Percentiles rank a stretch among this genome's conserved stretches.
phyloP scores from a whole-genome alignment of 2,113 vertebrate genomes.

The Bucco capensis region DNA sequence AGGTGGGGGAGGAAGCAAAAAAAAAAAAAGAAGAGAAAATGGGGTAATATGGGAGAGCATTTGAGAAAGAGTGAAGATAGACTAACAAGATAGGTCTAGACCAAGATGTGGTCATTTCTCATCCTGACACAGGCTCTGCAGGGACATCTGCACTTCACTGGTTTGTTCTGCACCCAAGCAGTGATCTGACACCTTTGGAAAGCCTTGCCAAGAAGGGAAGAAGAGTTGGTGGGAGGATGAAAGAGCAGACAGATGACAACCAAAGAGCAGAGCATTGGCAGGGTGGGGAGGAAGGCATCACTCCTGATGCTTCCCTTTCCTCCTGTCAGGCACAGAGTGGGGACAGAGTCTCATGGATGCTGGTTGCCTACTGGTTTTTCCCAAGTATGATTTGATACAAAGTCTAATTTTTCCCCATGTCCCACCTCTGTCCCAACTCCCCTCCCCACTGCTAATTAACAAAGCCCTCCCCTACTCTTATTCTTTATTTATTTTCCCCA shows the following conservation, averaged over 20 bases:
- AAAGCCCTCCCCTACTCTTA: not conserved
- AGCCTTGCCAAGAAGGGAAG: not conserved
- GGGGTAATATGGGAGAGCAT: not conserved
- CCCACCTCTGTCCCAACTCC: not conserved
- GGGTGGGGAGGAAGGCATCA: not conserved
- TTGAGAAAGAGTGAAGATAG: not conserved
- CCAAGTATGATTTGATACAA: not conserved
- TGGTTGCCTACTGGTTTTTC: not conserved
- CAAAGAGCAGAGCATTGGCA: not conserved
- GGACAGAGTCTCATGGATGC: not conserved
- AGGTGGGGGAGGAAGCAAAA: not conserved
- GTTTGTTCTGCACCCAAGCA: not conserved
- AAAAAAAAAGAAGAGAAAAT: not conserved
- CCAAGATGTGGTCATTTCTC: not conserved
- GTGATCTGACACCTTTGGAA: not conserved
- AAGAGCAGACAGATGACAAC: not conserved
- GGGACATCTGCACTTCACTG: not conserved
- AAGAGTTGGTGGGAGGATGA: not conserved
- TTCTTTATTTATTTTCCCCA: conserved; percentile 46
- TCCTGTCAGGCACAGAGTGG: accelerated
- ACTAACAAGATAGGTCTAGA: not conserved
- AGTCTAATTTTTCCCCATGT: not conserved
- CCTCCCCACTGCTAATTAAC: not conserved
- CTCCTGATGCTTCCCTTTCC: not conserved
- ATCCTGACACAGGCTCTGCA: not conserved